phyloP scores from a whole-genome alignment of 2,113 vertebrate species.

The Hippocampus mohnikei region DNA sequence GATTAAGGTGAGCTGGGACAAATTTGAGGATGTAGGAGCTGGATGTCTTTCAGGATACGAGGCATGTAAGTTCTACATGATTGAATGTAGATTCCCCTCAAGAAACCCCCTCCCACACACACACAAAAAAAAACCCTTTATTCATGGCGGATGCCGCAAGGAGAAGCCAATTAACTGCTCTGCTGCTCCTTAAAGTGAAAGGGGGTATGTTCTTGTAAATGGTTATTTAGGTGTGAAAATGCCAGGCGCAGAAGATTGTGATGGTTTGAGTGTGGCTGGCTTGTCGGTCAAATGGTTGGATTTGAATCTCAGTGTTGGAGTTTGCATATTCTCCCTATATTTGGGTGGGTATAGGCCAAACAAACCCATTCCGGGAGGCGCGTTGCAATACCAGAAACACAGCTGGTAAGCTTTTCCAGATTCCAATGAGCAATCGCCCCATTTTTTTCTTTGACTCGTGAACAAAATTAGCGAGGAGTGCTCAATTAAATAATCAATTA shows the following conservation, averaged over 20 bases:
- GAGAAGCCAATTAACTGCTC: conserved; percentile 64
- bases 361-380: background rate
- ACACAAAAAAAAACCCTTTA: conserved; percentile 56
- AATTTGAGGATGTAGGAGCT: conserved; percentile 23
- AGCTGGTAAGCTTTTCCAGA: too few relatives aligned
- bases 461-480: too few relatives aligned
- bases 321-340: background rate
- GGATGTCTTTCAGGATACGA: conserved; percentile 39
- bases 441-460: too few relatives aligned
- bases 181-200: conserved; percentile 40
- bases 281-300: background rate
- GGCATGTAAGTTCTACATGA: conserved; percentile 60
- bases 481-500: too few relatives aligned
- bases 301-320: background rate
- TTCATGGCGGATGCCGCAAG: conserved; percentile 45
- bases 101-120: too few relatives aligned
- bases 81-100: conserved; percentile 60
- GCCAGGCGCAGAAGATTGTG: conserved; percentile 8
- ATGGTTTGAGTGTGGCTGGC: background rate
- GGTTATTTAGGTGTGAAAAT: conserved; percentile 25
- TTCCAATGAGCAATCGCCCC: too few relatives aligned
- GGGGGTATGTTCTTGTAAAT: conserved; percentile 21
- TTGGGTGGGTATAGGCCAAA: background rate
- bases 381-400: too few relatives aligned
- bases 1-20: conserved; percentile 52